Conservation (phyloP, 2,797 vertebrate species). For the Sebastes kiyomatsui region DNA sequence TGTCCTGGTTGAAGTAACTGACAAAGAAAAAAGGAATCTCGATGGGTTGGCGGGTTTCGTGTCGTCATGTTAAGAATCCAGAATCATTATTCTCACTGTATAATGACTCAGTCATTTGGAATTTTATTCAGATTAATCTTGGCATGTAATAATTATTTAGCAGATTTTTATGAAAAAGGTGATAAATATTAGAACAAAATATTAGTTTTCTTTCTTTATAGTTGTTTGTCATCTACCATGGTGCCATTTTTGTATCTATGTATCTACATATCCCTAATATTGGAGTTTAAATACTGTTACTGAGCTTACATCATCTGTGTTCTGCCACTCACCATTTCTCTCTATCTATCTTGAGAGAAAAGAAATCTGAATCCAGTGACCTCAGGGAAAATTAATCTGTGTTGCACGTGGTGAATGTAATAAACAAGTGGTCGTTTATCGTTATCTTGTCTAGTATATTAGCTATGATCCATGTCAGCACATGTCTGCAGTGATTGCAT, state of each 20-base stretch:
- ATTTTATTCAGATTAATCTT: not conserved
- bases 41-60: not conserved
- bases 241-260: not conserved
- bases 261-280: not conserved
- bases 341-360: not conserved
- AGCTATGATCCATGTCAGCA: not conserved
- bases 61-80: not conserved
- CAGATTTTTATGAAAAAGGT: not conserved
- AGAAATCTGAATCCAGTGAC: not conserved
- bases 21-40: not conserved
- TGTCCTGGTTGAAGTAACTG: slow-evolving; percentile 4
- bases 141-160: not conserved
- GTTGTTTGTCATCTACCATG: not conserved
- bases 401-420: not conserved
- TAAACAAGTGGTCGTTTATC: not conserved
- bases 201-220: not conserved
- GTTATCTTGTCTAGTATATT: not conserved
- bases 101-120: not conserved
- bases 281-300: not conserved
- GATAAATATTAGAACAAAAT: not conserved
- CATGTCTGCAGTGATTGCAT: not conserved
- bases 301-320: not conserved
- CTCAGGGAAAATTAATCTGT: not conserved
- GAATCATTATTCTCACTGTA: not conserved
- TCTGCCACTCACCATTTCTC: not conserved